Evolutionary conservation across 2,888 invertebrate species (phyloP), one percentile per base, ranked within the genome.

Genomic region (Macropis europaea): DNA sequence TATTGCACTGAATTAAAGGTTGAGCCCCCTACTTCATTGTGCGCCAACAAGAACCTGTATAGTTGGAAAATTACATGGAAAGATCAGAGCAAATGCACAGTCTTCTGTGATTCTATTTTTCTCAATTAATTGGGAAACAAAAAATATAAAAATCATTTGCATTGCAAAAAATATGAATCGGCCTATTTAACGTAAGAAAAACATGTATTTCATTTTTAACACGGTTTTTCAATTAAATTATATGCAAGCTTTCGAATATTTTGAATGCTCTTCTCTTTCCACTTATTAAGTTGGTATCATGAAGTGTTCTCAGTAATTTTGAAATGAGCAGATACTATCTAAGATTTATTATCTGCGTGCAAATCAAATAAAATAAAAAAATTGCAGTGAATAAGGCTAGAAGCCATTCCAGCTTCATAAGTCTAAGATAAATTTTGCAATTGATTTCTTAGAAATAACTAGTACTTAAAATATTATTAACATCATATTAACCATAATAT

Each of bases 41-140:
- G 86, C 86, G 88, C 88, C 87, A 89, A 87, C 87, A 88, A 89
- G 88, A 88, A 77, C 83, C 85, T 82, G 78, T 81, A 73, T 45
- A 73, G 36, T 71, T 40, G 50, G 52, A 61, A 76, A 34, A 70
- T 64, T 52, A 48, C 42, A 56, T 52, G 71, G 62, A 74, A 68
- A 79, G 71, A 79, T 62, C 48, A 76, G 73, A 77, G 71, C 60
- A 63, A 68, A 63, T 42, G 24, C 19, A n/a, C 4, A 15, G 11
- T 38, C 34, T 43, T 50, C 17, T 11, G 11, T 28, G 15, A 3
- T 48, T 40, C 15, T 36, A 26, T 30, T 30, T 28, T 26, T 6
- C 3, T 13, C 6, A 32, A n/a, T 5, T 9, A 34, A 34, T 43
- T 26, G 9, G 5, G n/a, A 13, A 19, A 5, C 13, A 38, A 47